Conservation (phyloP, 2,888 invertebrate genomes). For the Capitulum mitella region DNA sequence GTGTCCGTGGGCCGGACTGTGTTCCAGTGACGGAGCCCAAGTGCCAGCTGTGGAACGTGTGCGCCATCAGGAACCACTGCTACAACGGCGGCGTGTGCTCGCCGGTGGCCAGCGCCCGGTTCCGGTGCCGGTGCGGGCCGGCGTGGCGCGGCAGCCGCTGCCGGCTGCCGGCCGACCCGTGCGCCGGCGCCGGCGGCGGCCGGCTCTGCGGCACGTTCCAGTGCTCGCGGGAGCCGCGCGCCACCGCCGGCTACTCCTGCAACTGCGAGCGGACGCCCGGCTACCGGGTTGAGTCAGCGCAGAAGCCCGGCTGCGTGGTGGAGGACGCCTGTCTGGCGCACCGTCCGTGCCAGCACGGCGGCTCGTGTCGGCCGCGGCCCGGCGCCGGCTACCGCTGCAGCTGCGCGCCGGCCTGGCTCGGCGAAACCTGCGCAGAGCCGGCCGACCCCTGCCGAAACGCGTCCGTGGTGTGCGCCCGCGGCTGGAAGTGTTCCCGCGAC, state of each 20-base stretch:
- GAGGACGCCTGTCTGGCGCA: background rate
- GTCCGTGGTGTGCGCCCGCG: background rate
- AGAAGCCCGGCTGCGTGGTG: background rate
- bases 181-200: background rate
- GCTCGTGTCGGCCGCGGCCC: background rate
- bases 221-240: background rate
- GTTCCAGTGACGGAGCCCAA: background rate
- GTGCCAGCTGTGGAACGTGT: constrained; percentile 14
- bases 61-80: constrained; percentile 7
- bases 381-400: background rate
- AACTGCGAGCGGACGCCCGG: background rate
- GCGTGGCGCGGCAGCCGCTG: background rate
- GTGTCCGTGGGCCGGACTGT: too few relatives aligned
- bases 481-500: background rate
- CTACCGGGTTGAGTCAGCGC: background rate
- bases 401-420: background rate
- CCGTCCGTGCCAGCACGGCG: background rate
- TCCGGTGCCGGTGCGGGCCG: constrained; percentile 3
- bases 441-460: background rate
- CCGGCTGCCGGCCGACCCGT: background rate
- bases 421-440: background rate
- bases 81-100: constrained; percentile 16
- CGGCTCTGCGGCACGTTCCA: background rate
- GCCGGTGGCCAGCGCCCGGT: background rate
- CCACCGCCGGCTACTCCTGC: background rate